These are phyloP conservation scores for Bradypodion pumilum DNA, from an alignment of 2,797 vertebrate species.

Conservation along the genomic window DNA sequence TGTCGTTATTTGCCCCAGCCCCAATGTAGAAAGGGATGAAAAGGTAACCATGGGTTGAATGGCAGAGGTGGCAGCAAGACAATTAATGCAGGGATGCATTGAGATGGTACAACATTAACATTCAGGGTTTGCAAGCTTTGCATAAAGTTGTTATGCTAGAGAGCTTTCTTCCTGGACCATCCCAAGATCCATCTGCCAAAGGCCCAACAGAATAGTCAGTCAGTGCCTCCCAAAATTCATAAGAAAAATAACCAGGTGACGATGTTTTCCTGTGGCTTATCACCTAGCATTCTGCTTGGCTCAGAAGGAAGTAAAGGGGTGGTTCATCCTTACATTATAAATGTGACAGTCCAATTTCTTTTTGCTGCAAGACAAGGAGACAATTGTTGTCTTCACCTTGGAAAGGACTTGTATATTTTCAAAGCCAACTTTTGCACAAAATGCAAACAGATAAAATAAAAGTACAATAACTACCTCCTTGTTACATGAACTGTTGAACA, in stretches of 20 bases:
- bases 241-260: neutral
- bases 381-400: too few species aligned
- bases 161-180: neutral
- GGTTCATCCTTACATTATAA: too few species aligned
- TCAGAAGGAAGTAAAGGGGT: neutral
- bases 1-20: slow-evolving; percentile 86
- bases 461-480: too few species aligned
- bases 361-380: too few species aligned
- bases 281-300: neutral
- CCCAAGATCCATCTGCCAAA: neutral
- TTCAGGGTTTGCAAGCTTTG: slow-evolving; percentile 67
- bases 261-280: neutral
- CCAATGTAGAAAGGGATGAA: slow-evolving; percentile 84
- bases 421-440: too few species aligned
- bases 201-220: slow-evolving; percentile 48
- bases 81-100: slow-evolving; percentile 72
- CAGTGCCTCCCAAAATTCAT: neutral
- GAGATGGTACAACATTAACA: slow-evolving; percentile 78
- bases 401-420: too few species aligned
- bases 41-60: slow-evolving; percentile 75
- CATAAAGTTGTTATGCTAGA: slow-evolving; percentile 51
- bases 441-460: too few species aligned
- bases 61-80: slow-evolving; percentile 79
- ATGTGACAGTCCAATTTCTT: too few species aligned
- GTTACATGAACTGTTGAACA: too few species aligned